phyloP scores from a whole-genome alignment of 2,113 vertebrate species.

The Salminus brasiliensis region DNA sequence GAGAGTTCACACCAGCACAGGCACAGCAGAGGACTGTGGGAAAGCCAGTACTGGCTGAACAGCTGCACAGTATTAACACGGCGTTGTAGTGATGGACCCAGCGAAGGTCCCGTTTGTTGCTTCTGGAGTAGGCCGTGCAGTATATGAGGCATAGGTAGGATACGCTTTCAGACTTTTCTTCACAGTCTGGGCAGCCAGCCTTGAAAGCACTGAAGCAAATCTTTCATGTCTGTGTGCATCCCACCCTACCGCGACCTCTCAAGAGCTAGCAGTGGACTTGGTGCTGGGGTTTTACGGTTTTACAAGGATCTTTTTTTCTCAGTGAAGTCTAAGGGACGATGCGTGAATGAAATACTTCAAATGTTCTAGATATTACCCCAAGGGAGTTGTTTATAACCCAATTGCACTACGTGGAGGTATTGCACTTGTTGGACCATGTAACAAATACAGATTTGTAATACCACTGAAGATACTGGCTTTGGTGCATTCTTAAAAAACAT shows the following conservation, averaged over 20 bases:
- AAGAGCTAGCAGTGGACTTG: constrained; percentile 27
- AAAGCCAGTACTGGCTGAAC: constrained; percentile 27
- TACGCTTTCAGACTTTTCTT: constrained; percentile 37
- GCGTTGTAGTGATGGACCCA: constrained; percentile 23
- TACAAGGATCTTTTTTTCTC: constrained; percentile 1
- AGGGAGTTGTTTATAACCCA: constrained; percentile 3
- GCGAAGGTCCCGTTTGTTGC: constrained; percentile 40
- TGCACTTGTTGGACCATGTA: constrained; percentile 32
- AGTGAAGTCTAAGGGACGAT: constrained; percentile 22
- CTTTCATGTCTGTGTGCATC: constrained; percentile 44
- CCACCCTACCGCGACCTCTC: constrained; percentile 34
- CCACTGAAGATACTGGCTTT: no score
- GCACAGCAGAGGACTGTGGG: constrained; percentile 39
- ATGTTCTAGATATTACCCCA: constrained; percentile 26
- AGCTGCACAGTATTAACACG: constrained; percentile 37
- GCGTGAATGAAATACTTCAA: constrained; percentile 42
- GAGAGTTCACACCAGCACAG: constrained; percentile 45
- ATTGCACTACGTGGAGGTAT: no score
- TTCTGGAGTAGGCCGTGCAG: constrained; percentile 42
- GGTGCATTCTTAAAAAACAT: no score
- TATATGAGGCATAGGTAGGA: constrained; percentile 42
- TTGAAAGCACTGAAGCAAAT: constrained; percentile 37
- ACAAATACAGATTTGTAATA: constrained; percentile 25
- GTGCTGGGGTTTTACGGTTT: constrained; percentile 23
- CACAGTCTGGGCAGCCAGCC: constrained; percentile 38